These are phyloP conservation scores for Atethmia centrago DNA, from an alignment of 2,888 invertebrate genomes.

Conservation along the genomic window DNA sequence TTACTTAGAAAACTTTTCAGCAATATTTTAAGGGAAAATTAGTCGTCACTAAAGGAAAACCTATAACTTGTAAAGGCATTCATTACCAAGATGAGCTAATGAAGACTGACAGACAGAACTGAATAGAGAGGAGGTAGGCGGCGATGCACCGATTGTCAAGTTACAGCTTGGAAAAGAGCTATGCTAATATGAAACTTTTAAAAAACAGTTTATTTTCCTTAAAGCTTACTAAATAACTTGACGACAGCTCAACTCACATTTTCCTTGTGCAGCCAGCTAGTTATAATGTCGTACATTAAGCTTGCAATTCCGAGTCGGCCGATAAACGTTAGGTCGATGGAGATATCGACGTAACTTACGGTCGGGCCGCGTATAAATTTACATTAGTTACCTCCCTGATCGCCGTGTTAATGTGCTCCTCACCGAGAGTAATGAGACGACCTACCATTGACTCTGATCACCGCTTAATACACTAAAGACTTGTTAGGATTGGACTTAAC, in stretches of 20 bases:
- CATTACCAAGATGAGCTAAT: neutral
- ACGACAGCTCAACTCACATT: neutral
- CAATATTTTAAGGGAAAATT: neutral
- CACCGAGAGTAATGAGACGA: slow-evolving; percentile 48
- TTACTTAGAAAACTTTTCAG: too few relatives aligned
- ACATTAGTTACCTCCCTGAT: slow-evolving; percentile 62
- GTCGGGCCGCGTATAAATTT: slow-evolving; percentile 65
- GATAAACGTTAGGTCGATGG: slow-evolving; percentile 64
- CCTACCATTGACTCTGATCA: slow-evolving; percentile 38
- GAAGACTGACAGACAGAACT: neutral
- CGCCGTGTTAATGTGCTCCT: slow-evolving; percentile 42
- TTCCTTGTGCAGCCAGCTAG: slow-evolving; percentile 34
- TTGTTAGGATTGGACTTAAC: slow-evolving; percentile 11
- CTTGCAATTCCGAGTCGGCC: slow-evolving; percentile 50
- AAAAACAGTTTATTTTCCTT: neutral
- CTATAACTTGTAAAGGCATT: neutral
- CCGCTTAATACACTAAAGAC: slow-evolving; percentile 18
- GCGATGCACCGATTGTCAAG: neutral
- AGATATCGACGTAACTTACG: slow-evolving; percentile 61
- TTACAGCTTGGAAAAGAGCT: too few relatives aligned
- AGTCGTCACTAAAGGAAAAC: neutral
- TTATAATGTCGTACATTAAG: slow-evolving; percentile 46
- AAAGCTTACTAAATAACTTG: slow-evolving; percentile 30
- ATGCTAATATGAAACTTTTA: neutral
- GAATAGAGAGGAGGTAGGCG: neutral